Base-by-base conservation (phyloP, 2,113 vertebrate genomes). In the Strix aluco region DNA sequence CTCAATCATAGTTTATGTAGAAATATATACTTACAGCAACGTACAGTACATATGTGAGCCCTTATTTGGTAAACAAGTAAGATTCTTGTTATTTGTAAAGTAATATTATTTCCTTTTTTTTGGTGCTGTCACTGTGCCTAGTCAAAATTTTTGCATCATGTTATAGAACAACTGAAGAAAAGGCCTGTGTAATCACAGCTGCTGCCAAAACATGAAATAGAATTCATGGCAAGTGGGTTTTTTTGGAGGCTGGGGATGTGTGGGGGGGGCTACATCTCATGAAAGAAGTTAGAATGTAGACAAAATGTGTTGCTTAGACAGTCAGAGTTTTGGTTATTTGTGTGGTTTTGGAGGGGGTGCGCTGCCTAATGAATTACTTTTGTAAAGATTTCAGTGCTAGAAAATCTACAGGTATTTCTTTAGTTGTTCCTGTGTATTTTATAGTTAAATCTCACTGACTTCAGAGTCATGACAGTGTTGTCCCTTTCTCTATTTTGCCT, bases 201-300 rank as follows among this genome's bases (percentile, higher is more conserved):
- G 4, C 96, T 99, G 86, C 99, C 99, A 46, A 99, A 99, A 93
- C 98, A 98, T 73, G 99, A 99, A 84, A 98, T 98, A 21, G 99
- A 99, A 94, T 99, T 98, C 94, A 98, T 99, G 99, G 99, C 99
- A 88, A 98, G 98, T 47, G 25, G 72, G 2, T 2, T 61, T 52
- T 52, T 77, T 59, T 65, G 38, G 67, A 23, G 46, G 23, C 23
- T 11, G n/a, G 54, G 42, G 32, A 6, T 13, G 32, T 2, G 0
- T 8, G 19, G 15, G 19, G 27, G 14, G 20, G 18, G 6, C 27
- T 17, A 9, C 14, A 21, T 22, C 36, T 42, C 36, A 1, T 4
- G 23, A 42, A 13, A 34, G 46, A 22, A 51, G 30, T 34, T 9
- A 3, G 29, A 4, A 11, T 11, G 4, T 6, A 29, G 30, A 22